phyloP scores from a whole-genome alignment of 2,888 invertebrate species.

The Clanis bilineata region DNA sequence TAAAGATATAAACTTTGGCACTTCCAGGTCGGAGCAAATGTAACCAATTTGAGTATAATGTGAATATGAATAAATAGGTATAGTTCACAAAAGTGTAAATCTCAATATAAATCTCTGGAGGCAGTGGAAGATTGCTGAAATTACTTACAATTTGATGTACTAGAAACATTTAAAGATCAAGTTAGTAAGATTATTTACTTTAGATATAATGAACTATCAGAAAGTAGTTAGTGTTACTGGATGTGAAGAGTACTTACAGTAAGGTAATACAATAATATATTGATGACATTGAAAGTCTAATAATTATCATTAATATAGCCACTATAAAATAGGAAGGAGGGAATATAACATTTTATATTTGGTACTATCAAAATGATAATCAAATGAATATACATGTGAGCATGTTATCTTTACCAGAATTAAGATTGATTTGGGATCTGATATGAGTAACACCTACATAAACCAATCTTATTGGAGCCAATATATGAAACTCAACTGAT shows the following conservation, averaged over 20 bases:
- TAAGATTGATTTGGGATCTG: conserved; percentile 1
- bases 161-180: background rate
- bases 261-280: background rate
- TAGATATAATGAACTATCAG: background rate
- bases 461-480: conserved; percentile 8
- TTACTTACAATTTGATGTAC: background rate
- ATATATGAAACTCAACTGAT: conserved; percentile 4
- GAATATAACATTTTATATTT: background rate
- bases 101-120: background rate
- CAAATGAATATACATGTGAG: background rate
- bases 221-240: background rate
- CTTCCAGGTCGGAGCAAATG: background rate
- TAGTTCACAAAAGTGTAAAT: conserved; percentile 10
- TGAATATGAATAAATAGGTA: conserved; percentile 13
- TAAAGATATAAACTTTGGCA: conserved; percentile 15
- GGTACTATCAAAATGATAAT: background rate
- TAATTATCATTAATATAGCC: background rate
- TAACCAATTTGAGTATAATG: conserved; percentile 18
- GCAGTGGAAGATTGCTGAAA: background rate
- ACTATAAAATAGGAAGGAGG: background rate
- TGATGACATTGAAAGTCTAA: background rate
- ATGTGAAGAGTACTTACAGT: background rate
- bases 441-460: background rate
- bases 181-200: background rate
- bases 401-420: background rate